Percentiles rank a stretch among this genome's conserved stretches.
phyloP scores from a whole-genome alignment of 2,888 invertebrate species.

The Scelioninae gen. 1 region DNA sequence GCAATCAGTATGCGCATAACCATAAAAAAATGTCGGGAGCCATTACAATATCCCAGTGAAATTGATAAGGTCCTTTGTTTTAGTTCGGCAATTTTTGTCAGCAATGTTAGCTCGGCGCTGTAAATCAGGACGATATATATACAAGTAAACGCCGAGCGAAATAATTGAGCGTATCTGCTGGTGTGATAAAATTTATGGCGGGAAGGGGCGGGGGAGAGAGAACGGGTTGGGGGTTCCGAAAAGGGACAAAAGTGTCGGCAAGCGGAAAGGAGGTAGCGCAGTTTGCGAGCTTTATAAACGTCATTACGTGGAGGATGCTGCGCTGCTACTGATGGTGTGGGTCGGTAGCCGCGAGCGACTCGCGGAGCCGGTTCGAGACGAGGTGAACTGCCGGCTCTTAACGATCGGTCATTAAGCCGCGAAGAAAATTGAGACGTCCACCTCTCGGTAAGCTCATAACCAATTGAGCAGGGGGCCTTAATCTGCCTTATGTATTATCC shows the following conservation, averaged over 20 bases:
- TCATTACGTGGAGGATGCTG: conserved; percentile 75
- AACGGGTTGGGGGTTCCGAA: conserved; percentile 26
- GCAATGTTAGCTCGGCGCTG: conserved; percentile 19
- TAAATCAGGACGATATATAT: conserved; percentile 38
- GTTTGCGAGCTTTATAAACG: conserved; percentile 72
- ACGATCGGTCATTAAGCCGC: conserved; percentile 83
- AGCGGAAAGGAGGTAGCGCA: conserved; percentile 50
- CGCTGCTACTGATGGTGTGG: conserved; percentile 52
- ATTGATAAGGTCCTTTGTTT: conserved; percentile 45
- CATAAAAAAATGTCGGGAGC: conserved; percentile 38
- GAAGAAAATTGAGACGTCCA: conserved; percentile 83
- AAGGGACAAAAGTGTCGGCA: conserved; percentile 57
- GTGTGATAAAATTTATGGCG: too few relatives aligned
- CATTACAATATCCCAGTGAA: conserved; percentile 34
- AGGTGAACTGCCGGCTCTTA: conserved; percentile 76
- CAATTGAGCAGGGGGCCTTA: conserved; percentile 77
- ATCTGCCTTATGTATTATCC: conserved; percentile 79
- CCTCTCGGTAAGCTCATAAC: conserved; percentile 73
- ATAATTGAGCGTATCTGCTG: conserved; percentile 63
- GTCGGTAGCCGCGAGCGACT: conserved; percentile 66
- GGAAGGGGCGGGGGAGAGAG: conserved; percentile 16
- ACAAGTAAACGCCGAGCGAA: conserved; percentile 47
- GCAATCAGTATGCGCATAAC: conserved; percentile 15
- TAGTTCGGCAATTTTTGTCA: conserved; percentile 48
- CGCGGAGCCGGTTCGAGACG: conserved; percentile 78